Conservation (phyloP, 2,113 vertebrate species). For the Sorex fumeus region DNA sequence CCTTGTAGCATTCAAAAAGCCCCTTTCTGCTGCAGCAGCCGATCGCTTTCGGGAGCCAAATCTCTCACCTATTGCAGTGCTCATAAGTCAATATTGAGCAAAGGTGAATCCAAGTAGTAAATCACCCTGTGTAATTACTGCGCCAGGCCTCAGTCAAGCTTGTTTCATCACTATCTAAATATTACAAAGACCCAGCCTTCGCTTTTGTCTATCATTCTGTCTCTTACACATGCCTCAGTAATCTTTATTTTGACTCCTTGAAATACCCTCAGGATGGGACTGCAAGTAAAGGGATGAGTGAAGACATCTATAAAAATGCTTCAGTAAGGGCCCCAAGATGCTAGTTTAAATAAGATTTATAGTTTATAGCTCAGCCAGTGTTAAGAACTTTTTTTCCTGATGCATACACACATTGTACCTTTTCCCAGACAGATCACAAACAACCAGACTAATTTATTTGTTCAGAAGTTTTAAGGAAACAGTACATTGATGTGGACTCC, state of each 20-base stretch:
- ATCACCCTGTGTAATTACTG: slow-evolving; percentile 33
- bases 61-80: background rate
- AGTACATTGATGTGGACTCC: background rate
- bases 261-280: slow-evolving; percentile 41
- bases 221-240: slow-evolving; percentile 38
- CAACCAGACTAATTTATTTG: background rate
- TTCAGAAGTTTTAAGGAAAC: slow-evolving; percentile 12
- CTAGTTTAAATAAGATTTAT: slow-evolving; percentile 48
- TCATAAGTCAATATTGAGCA: slow-evolving; percentile 46
- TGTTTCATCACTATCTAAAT: slow-evolving; percentile 61
- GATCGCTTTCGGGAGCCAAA: background rate
- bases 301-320: slow-evolving; percentile 42
- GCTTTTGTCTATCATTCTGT: slow-evolving; percentile 17
- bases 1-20: background rate
- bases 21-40: slow-evolving; percentile 27
- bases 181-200: slow-evolving; percentile 24
- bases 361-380: background rate
- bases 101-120: slow-evolving; percentile 48
- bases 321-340: background rate
- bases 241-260: slow-evolving; percentile 63
- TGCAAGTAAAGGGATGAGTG: background rate
- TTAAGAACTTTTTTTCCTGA: slow-evolving; percentile 10
- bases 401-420: background rate
- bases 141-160: background rate
- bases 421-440: background rate